phyloP scores from a whole-genome alignment of 2,113 vertebrate species.

The Sylvia atricapilla region DNA sequence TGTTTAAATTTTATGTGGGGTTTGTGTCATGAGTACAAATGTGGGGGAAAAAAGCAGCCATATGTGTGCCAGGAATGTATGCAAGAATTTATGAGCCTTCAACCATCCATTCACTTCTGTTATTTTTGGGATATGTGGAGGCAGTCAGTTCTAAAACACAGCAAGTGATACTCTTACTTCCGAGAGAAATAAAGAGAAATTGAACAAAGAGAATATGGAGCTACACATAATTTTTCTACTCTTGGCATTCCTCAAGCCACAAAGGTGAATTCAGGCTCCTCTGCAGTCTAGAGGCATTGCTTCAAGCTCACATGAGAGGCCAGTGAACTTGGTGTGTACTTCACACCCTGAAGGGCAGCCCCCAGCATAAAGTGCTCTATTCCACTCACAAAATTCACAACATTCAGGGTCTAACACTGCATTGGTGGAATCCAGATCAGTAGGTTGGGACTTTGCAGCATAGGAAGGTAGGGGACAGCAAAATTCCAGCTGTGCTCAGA shows the following conservation, averaged over 20 bases:
- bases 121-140: background rate
- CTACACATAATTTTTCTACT: background rate
- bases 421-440: background rate
- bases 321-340: background rate
- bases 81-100: background rate
- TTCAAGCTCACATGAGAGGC: background rate
- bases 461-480: fast-evolving
- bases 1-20: background rate
- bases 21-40: background rate
- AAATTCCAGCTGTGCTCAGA: background rate
- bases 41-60: background rate
- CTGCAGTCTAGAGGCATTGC: background rate
- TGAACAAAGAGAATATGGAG: background rate
- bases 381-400: background rate
- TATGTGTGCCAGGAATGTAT: background rate
- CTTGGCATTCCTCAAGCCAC: background rate
- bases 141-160: background rate
- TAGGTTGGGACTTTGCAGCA: background rate
- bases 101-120: background rate
- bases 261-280: background rate
- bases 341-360: background rate
- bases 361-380: background rate
- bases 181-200: background rate
- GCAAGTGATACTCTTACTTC: background rate
- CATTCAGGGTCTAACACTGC: background rate